Evolutionary conservation across 2,888 invertebrate species (phyloP).

Genomic region (Azorinus chamasolen): DNA sequence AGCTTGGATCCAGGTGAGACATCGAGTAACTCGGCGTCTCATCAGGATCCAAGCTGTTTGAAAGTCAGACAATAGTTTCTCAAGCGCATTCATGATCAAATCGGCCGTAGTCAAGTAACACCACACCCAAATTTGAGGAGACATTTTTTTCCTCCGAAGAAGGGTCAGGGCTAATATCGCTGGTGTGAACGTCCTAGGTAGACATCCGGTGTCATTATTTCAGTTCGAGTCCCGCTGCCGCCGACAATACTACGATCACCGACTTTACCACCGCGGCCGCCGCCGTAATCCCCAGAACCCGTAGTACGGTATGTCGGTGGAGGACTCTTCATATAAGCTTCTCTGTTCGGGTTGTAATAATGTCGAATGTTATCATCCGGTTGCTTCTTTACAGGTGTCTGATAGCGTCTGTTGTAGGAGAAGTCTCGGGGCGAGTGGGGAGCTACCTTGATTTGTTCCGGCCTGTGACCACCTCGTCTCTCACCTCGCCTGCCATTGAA

Average conservation of each 20-base stretch:
- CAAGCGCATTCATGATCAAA: too few species aligned
- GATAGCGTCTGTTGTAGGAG: not conserved
- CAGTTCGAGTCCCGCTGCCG: conserved; percentile 15
- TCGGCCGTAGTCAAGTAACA: too few species aligned
- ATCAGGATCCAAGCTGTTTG: too few species aligned
- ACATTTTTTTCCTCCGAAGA: too few species aligned
- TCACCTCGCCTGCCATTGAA: conserved; percentile 17
- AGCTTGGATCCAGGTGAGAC: too few species aligned
- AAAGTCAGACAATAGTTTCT: too few species aligned
- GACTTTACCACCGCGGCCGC: too few species aligned
- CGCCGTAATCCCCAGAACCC: not conserved
- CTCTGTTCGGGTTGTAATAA: conserved; percentile 55
- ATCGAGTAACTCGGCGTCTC: too few species aligned
- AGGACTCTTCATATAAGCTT: conserved; percentile 43
- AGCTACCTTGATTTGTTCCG: conserved; percentile 2
- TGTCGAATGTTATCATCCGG: conserved; percentile 23
- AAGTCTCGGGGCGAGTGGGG: not conserved
- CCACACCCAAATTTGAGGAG: too few species aligned
- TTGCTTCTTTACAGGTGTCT: not conserved
- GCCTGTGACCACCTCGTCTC: not conserved
- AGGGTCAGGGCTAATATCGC: too few species aligned
- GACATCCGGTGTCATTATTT: conserved; percentile 47
- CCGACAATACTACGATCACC: not conserved
- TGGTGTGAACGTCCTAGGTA: conserved; percentile 29
- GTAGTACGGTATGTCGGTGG: conserved; percentile 20